Evolutionary conservation across 2,113 vertebrate genomes (phyloP).

Genomic region (Eudyptes chrysolophus): DNA sequence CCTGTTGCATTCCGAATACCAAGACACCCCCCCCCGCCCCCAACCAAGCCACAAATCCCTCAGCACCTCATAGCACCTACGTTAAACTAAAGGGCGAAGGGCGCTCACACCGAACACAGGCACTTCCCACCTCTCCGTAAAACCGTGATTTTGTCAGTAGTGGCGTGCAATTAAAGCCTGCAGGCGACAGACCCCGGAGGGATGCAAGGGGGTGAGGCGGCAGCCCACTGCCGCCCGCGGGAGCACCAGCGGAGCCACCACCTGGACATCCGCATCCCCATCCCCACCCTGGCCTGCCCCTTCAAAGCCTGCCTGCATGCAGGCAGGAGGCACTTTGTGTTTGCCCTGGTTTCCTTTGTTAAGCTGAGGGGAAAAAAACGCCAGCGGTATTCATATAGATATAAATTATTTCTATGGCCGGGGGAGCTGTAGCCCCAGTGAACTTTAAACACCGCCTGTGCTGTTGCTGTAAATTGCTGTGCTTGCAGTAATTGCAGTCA

Average conservation of each 20-base stretch:
- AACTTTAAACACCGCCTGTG: slow-evolving; percentile 23
- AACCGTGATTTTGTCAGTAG: accelerated
- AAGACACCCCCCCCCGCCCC: accelerated
- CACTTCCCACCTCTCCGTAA: neutral
- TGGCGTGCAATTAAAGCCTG: neutral
- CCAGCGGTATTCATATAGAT: neutral
- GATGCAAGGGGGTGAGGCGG: accelerated
- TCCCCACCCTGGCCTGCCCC: accelerated
- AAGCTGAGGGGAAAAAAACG: neutral
- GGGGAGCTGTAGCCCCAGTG: neutral
- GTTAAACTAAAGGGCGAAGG: accelerated
- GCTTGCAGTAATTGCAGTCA: neutral
- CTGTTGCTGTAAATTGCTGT: neutral
- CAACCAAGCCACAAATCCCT: neutral
- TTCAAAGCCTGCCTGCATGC: neutral
- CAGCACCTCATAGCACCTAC: neutral
- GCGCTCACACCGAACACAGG: accelerated
- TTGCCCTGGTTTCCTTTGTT: neutral
- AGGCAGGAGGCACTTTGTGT: neutral
- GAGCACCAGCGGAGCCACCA: neutral
- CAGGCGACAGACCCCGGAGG: accelerated
- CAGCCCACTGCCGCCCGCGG: neutral
- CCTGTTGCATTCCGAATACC: neutral
- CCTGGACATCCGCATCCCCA: neutral
- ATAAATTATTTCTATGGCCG: neutral